A percentile compares a stretch with the other conserved stretches of the same genome.
Evolutionary conservation across 2,888 invertebrate species (phyloP).

Genomic region (Thymelicus acteon): DNA sequence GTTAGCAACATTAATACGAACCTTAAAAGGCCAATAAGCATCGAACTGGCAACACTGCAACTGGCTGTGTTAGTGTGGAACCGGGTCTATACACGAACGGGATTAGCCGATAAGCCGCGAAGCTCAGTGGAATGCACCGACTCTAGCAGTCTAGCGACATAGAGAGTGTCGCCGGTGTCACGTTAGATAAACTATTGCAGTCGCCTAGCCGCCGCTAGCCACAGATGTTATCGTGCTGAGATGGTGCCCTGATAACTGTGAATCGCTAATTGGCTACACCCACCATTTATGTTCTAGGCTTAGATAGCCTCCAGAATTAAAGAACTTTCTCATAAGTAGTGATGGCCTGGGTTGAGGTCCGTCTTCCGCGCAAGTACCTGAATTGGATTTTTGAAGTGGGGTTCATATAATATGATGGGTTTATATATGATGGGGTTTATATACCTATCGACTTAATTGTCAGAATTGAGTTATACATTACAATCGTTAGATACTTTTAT

Average conservation of each 20-base stretch:
- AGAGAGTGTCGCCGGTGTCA: constrained; percentile 10
- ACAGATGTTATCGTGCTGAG: constrained; percentile 19
- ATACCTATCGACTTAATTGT: no score
- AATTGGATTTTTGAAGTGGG: no score
- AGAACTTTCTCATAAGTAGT: background rate
- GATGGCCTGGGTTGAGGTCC: background rate
- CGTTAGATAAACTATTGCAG: constrained; percentile 23
- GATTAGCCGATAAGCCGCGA: constrained; percentile 30
- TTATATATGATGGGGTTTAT: no score
- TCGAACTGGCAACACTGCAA: background rate
- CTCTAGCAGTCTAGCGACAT: background rate
- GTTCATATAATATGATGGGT: no score
- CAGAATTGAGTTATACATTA: no score
- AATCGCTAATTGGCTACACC: constrained; percentile 23
- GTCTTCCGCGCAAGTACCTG: no score
- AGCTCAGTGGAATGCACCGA: constrained; percentile 26
- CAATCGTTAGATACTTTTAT: no score
- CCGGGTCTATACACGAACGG: constrained; percentile 17
- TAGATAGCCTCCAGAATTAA: background rate
- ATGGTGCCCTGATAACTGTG: constrained; percentile 25
- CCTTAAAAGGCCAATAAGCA: constrained; percentile 3
- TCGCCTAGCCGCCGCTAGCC: constrained; percentile 1
- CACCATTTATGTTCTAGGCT: constrained; percentile 10
- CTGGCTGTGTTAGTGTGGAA: constrained; percentile 12
- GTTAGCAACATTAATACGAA: background rate